phyloP scores from a whole-genome alignment of 2,113 vertebrate genomes.

The Heptranchias perlo region DNA sequence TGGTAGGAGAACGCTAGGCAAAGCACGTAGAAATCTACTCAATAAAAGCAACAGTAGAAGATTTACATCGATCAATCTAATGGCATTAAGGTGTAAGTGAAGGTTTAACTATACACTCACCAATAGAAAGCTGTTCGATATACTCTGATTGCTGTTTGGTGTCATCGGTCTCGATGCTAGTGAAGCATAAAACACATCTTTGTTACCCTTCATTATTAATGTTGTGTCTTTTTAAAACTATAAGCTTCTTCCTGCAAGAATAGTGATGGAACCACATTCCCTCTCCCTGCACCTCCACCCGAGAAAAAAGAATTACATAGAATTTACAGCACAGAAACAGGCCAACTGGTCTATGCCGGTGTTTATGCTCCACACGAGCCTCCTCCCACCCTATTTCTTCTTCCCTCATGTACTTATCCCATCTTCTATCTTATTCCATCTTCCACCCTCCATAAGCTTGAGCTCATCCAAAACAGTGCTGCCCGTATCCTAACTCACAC shows the following conservation, averaged over 20 bases:
- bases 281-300: neutral
- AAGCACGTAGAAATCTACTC: neutral
- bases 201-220: neutral
- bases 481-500: too few relatives aligned
- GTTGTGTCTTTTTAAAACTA: neutral
- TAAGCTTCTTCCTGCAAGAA: neutral
- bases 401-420: neutral
- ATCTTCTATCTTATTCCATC: too few relatives aligned
- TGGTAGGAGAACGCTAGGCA: neutral
- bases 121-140: neutral
- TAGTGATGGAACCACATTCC: neutral
- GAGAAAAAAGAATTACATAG: too few relatives aligned
- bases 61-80: neutral
- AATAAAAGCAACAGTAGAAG: neutral
- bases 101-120: neutral
- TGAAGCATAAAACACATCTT: neutral
- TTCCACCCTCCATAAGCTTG: too few relatives aligned
- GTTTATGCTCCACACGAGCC: neutral
- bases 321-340: neutral
- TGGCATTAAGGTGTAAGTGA: neutral
- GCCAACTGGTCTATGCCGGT: neutral
- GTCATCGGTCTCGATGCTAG: conserved; percentile 10
- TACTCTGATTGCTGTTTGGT: neutral
- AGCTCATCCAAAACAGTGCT: too few relatives aligned
- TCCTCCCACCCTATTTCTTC: neutral